Conservation (phyloP, 2,113 vertebrate genomes). For the Macrotis lagotis region DNA sequence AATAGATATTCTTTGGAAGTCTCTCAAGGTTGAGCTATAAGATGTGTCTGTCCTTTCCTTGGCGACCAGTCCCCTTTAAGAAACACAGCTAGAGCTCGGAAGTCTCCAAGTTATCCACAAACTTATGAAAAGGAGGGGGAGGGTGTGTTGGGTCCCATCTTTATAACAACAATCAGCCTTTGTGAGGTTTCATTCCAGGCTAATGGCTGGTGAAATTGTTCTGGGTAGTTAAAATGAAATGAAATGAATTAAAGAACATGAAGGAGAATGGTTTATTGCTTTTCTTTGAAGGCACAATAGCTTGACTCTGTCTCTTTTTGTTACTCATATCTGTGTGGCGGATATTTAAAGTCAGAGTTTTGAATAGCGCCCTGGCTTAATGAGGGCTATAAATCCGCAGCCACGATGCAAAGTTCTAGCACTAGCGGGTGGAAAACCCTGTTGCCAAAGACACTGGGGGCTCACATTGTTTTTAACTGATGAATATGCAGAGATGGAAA, state of each 20-base stretch:
- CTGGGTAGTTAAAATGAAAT: constrained; percentile 89
- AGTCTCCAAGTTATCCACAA: constrained; percentile 76
- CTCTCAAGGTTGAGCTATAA: constrained; percentile 69
- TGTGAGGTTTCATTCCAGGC: constrained; percentile 85
- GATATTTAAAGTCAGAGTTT: constrained; percentile 82
- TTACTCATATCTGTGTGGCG: constrained; percentile 80
- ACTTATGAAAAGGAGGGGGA: constrained; percentile 75
- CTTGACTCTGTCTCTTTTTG: constrained; percentile 82
- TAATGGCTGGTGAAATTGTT: constrained; percentile 89
- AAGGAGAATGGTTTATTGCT: constrained; percentile 85
- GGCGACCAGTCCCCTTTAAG: constrained; percentile 59
- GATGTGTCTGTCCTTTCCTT: constrained; percentile 73
- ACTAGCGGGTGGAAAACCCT: constrained; percentile 74
- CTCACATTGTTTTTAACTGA: constrained; percentile 79
- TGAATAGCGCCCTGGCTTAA: constrained; percentile 80
- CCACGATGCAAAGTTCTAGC: constrained; percentile 74
- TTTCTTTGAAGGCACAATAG: constrained; percentile 85
- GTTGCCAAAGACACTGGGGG: constrained; percentile 60
- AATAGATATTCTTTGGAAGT: constrained; percentile 62
- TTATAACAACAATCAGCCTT: constrained; percentile 84
- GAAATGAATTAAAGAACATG: constrained; percentile 88
- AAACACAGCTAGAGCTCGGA: constrained; percentile 74
- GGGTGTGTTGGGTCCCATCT: constrained; percentile 72
- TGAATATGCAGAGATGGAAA: constrained; percentile 78
- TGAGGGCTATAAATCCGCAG: constrained; percentile 82